A percentile compares a stretch with the other conserved stretches of the same genome.
phyloP scores from a whole-genome alignment of 2,113 vertebrate genomes.

The Smithornis capensis region DNA sequence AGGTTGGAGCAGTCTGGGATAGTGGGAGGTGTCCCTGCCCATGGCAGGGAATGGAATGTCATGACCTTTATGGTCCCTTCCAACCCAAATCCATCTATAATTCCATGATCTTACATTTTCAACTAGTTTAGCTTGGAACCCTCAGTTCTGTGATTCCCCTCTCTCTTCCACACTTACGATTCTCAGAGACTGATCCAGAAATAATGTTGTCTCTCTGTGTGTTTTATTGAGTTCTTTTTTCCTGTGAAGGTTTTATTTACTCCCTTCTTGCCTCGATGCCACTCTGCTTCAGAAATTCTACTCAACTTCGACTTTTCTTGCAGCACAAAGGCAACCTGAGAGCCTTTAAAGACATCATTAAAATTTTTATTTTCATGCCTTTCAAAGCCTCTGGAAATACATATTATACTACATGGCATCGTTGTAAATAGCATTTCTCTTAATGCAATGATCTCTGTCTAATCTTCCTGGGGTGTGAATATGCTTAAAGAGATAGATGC shows the following conservation, averaged over 20 bases:
- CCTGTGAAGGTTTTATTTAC: constrained; percentile 22
- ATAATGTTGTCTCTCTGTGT: not conserved
- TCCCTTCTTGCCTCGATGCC: not conserved
- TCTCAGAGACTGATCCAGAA: not conserved
- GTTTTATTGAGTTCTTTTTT: not conserved
- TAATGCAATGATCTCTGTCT: constrained; percentile 8
- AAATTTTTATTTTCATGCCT: not conserved
- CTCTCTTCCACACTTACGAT: not conserved
- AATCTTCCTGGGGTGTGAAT: constrained; percentile 42
- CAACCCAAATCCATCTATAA: not conserved
- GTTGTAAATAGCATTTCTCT: constrained; percentile 45
- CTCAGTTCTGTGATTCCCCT: fast-evolving
- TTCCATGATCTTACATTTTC: not conserved
- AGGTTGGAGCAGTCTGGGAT: not conserved
- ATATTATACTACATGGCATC: not conserved
- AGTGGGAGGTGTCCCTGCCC: not conserved
- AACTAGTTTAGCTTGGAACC: not conserved
- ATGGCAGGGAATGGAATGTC: not conserved
- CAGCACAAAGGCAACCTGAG: not conserved
- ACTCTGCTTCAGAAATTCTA: not conserved
- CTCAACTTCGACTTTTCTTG: not conserved
- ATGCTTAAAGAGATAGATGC: constrained; percentile 1
- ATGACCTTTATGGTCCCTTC: fast-evolving
- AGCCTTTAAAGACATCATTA: not conserved
- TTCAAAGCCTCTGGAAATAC: constrained; percentile 13